Percentiles rank a stretch among this genome's conserved stretches.
Evolutionary conservation across 2,888 invertebrate species (phyloP).

Genomic region (Diplolepis rosae): DNA sequence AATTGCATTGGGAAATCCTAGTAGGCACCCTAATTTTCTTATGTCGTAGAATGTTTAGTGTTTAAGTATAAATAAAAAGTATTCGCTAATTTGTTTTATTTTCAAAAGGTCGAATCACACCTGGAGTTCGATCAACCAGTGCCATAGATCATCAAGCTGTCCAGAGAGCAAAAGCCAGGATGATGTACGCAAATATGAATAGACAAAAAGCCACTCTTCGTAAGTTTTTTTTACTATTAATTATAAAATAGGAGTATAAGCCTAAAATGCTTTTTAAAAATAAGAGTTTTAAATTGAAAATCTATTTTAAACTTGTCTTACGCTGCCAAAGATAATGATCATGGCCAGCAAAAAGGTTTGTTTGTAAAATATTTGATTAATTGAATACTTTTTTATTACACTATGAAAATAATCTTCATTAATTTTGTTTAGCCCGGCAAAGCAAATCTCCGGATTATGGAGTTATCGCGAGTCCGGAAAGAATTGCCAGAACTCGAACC

Average conservation of each 20-base stretch:
- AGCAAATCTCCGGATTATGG: slow-evolving; percentile 77
- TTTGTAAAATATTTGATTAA: not conserved
- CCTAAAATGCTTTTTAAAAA: not conserved
- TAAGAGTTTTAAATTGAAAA: not conserved
- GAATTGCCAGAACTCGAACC: slow-evolving; percentile 77
- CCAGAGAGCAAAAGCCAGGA: slow-evolving; percentile 88
- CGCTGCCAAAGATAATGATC: slow-evolving; percentile 2
- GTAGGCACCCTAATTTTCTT: no score
- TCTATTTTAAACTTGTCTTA: not conserved
- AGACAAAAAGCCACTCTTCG: slow-evolving; percentile 86
- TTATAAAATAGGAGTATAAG: no score
- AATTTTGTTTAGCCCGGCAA: slow-evolving; percentile 78
- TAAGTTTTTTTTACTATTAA: slow-evolving; percentile 79
- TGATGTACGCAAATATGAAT: slow-evolving; percentile 87
- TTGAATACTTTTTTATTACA: slow-evolving; percentile 32
- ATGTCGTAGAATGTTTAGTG: not conserved
- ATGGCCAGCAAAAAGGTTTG: slow-evolving; percentile 7
- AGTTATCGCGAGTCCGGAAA: slow-evolving; percentile 79
- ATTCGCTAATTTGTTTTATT: not conserved
- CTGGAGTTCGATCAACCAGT: slow-evolving; percentile 84
- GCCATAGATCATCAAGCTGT: slow-evolving; percentile 95
- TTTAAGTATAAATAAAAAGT: not conserved
- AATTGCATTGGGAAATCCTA: no score
- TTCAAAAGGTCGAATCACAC: slow-evolving; percentile 59
- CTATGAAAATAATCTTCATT: no score